Evolutionary conservation across 1,140 invertebrate species (phyloP), one percentile per base, ranked within the genome.

Genomic region (Araneus ventricosus): DNA sequence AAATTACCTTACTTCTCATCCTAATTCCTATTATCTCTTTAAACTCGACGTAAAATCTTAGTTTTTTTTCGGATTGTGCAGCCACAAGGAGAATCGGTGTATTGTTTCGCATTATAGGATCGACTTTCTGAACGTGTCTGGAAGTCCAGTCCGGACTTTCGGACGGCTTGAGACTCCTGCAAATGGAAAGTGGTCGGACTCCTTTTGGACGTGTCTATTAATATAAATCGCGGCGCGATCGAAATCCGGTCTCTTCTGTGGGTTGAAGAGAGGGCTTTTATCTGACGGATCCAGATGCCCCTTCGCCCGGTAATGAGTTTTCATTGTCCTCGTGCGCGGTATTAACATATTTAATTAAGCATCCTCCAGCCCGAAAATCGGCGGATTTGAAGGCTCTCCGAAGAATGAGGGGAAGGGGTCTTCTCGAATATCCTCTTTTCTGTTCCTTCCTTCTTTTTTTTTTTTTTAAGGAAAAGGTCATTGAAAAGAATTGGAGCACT

Each of bases 331-430:
- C 86, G 22, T 14, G 27, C 85, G n/a, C 4, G 45, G 59, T 34
- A 88, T 88, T 88, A 88, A 34, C 86, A 88, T 88, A 88, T 88
- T 88, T 88, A 88, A 88, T 88, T 88, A 88, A 88, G 86, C 22
- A 14, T 39, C 39, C 80, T 82, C 10, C 34, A 20, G 45, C 45
- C 45, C 45, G 45, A 52, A 52, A 52, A 52, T 52, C 27, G 70
- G n/a, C 70, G 17, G 10, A 37, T 30, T 79, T 79, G 24, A 52
- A 20, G 24, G 22, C 59, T 63, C 34, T 52, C 39, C 20, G 22
- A 41, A n/a, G 39, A 5, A 80, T 80, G 30, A n/a, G 70, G 30
- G 30, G 37, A 17, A 39, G 70, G 70, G 14, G 6, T 22, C 80
- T 17, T 82, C 80, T 52, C 39, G 24, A 30, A n/a, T 82, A n/a